These are phyloP conservation scores for Saturnia pavonia DNA, from an alignment of 2,888 invertebrate genomes.

Conservation along the genomic window DNA sequence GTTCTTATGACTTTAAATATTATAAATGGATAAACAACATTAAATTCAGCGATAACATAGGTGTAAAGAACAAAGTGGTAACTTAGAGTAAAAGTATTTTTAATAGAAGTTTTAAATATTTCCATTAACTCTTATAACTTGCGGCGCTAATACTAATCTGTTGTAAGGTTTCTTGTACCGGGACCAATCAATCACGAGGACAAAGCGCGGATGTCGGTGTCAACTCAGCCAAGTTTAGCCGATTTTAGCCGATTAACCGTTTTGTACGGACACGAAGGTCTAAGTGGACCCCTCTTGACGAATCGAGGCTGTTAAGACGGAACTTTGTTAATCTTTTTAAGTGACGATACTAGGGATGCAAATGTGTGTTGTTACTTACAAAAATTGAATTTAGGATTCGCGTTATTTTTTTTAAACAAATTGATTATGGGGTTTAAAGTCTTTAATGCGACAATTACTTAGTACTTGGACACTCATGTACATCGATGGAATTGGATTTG, in stretches of 20 bases:
- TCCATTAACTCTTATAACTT: constrained; percentile 14
- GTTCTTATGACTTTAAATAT: neutral
- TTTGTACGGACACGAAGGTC: constrained; percentile 36
- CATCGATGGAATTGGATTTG: neutral
- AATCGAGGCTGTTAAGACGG: constrained; percentile 40
- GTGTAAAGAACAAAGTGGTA: neutral
- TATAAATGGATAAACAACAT: neutral
- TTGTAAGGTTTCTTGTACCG: constrained; percentile 36
- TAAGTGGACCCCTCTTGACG: constrained; percentile 39
- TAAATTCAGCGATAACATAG: neutral
- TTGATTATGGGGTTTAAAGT: neutral
- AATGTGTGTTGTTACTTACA: neutral
- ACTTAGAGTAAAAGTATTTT: neutral
- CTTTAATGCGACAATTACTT: neutral
- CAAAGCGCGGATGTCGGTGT: constrained; percentile 46
- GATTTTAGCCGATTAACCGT: constrained; percentile 50
- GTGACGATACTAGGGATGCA: constrained; percentile 22
- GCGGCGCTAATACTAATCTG: constrained; percentile 40
- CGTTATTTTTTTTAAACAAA: neutral
- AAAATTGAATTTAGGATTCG: neutral
- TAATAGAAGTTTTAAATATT: too few species aligned
- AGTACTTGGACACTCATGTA: neutral
- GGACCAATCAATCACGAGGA: constrained; percentile 55
- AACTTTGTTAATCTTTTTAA: constrained; percentile 36
- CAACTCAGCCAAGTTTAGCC: constrained; percentile 38